phyloP scores from a whole-genome alignment of 1,140 invertebrate species.

The Brachionus rotundiformis region DNA sequence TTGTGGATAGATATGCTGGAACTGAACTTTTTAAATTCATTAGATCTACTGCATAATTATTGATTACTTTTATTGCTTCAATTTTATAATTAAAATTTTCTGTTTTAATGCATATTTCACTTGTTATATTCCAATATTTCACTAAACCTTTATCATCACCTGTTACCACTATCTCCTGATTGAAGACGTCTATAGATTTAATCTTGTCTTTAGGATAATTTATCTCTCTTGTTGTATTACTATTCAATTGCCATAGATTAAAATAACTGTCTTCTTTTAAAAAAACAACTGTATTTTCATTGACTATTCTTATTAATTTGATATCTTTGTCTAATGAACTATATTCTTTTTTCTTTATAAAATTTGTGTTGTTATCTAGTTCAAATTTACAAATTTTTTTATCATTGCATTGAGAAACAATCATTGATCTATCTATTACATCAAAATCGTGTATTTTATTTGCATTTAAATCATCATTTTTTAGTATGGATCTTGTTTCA shows the following conservation, averaged over 20 bases:
- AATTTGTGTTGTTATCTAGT: not conserved
- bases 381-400: not conserved
- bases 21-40: too few relatives aligned
- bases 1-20: too few relatives aligned
- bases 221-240: too few relatives aligned
- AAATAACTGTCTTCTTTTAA: not conserved
- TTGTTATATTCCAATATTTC: too few relatives aligned
- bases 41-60: too few relatives aligned
- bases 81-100: too few relatives aligned
- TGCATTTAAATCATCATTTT: not conserved
- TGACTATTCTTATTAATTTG: not conserved
- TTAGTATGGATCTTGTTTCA: not conserved
- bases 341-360: not conserved
- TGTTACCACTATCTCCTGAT: not conserved
- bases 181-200: not conserved
- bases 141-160: not conserved
- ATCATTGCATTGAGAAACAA: not conserved
- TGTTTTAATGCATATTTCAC: too few relatives aligned
- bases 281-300: not conserved
- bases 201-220: too few relatives aligned
- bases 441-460: not conserved
- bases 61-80: too few relatives aligned
- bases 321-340: not conserved
- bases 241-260: not conserved
- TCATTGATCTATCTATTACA: not conserved